A percentile compares a stretch with the other conserved stretches of the same genome.
Evolutionary conservation across 2,888 invertebrate genomes (phyloP).

Genomic region (Pilophorus perplexus): DNA sequence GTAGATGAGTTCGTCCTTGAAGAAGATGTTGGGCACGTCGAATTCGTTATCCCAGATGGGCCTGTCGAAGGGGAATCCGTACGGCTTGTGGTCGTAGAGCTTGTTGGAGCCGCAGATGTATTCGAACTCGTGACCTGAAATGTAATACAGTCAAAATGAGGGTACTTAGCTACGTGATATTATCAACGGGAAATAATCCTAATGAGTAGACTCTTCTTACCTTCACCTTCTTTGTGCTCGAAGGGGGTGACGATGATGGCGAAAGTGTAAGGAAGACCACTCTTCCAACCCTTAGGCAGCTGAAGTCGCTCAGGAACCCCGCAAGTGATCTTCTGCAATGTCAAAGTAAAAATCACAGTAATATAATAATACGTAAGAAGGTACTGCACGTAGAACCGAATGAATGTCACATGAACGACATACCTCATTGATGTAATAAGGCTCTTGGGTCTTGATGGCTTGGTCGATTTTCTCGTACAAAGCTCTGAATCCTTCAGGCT

Average conservation of each 20-base stretch:
- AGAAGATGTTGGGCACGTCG: conserved; percentile 62
- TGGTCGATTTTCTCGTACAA: conserved; percentile 63
- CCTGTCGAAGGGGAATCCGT: conserved; percentile 74
- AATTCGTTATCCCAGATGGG: conserved; percentile 62
- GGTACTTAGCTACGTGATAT: too few relatives aligned
- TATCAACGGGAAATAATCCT: too few relatives aligned
- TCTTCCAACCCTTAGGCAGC: conserved; percentile 66
- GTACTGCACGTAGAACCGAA: too few relatives aligned
- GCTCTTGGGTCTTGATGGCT: conserved; percentile 57
- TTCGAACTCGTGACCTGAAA: conserved; percentile 24
- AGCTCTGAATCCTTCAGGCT: conserved; percentile 64
- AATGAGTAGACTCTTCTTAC: too few relatives aligned
- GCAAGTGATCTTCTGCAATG: conserved; percentile 55
- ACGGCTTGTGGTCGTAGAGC: conserved; percentile 60
- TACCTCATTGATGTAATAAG: conserved; percentile 52
- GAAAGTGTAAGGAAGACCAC: conserved; percentile 65
- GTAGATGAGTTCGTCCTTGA: conserved; percentile 61
- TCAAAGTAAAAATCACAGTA: too few relatives aligned
- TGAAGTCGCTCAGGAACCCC: conserved; percentile 70
- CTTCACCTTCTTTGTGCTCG: conserved; percentile 44
- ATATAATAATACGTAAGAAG: too few relatives aligned
- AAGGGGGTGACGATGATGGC: conserved; percentile 59
- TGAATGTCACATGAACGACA: too few relatives aligned
- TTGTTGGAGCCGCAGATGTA: conserved; percentile 54
- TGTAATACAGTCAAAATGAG: too few relatives aligned